Evolutionary conservation across 53 echinoderm and acorn worm genomes (phyloP), one percentile per base, ranked within the genome.

Genomic region (Patiria pectinifera): DNA sequence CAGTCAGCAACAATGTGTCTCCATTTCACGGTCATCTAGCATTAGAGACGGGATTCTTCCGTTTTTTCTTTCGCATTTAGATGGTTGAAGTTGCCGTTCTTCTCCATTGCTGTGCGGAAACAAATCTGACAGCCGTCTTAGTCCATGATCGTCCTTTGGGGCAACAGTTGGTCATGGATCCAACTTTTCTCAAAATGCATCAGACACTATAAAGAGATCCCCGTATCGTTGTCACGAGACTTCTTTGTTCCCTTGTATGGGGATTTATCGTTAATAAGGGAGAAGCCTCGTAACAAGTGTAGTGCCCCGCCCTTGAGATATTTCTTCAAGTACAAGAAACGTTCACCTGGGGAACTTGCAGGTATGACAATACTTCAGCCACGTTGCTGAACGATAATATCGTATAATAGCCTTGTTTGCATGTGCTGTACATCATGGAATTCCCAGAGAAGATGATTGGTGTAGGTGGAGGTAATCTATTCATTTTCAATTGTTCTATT

Each of bases 121-220:
- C 15, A 83, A 93, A 23, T 93, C 93, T 6, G 87, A n/a, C 15
- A 87, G 59, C 35, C 74, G 19, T 25, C 87, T 63, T 9, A 93
- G 72, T 8, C 70, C 93, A 12, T 23, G 18, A 14, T 47, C 62
- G 81, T 93, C 93, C 35, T 71, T 80, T 4, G 86, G 48, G 35
- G 25, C 25, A 12, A 93, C 59, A 3, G 53, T 93, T 3, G 93
- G 93, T 87, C 93, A 93, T 11, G 48, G 48, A 24, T 93, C 86
- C 7, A 93, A 43, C 47, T 48, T 80, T 26, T 93, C 93, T 6
- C 93, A 59, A 45, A 93, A 93, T n/a, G 93, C 93, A 81, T 93
- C 82, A 3, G 87, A 66, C 16, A 87, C 58, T 15, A 93, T 35
- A 59, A 87, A 93, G 66, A 87, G 78, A 62, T 93, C 72, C 12